Evolutionary conservation across 2,113 vertebrate species (phyloP).

Genomic region (Clarias macrocephalus): DNA sequence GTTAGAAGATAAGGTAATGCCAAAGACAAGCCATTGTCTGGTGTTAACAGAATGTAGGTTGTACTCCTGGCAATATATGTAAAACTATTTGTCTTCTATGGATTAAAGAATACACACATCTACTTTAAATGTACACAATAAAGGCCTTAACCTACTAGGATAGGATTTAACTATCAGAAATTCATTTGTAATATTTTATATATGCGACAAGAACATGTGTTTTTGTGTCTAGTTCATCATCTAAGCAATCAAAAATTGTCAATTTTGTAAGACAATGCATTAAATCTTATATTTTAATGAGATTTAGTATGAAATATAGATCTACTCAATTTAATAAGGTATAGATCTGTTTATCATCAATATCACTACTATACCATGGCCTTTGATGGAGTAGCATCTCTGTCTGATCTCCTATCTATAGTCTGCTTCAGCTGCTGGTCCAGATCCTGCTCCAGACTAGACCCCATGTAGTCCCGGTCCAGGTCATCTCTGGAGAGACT

Average conservation of each 20-base stretch:
- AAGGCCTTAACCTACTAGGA: neutral
- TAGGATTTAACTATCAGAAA: neutral
- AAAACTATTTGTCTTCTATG: neutral
- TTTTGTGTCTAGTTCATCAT: neutral
- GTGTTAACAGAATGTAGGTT: slow-evolving; percentile 28
- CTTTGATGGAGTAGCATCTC: slow-evolving; percentile 27
- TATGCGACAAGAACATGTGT: neutral
- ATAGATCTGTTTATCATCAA: neutral
- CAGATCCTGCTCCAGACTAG: slow-evolving; percentile 73
- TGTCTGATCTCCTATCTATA: slow-evolving; percentile 51
- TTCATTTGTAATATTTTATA: neutral
- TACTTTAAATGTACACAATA: neutral
- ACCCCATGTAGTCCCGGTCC: slow-evolving; percentile 64
- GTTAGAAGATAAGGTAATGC: slow-evolving; percentile 35
- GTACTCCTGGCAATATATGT: neutral
- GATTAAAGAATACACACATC: neutral
- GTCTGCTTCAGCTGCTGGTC: slow-evolving; percentile 69
- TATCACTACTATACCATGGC: slow-evolving; percentile 70
- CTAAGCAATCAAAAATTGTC: neutral
- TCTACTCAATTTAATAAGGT: neutral
- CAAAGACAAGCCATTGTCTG: slow-evolving; percentile 23
- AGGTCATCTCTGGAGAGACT: slow-evolving; percentile 74
- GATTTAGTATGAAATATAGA: neutral
- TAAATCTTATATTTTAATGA: neutral
- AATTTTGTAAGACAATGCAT: neutral